phyloP scores from a whole-genome alignment of 2,797 vertebrate species.

The Diglossa cyanea region DNA sequence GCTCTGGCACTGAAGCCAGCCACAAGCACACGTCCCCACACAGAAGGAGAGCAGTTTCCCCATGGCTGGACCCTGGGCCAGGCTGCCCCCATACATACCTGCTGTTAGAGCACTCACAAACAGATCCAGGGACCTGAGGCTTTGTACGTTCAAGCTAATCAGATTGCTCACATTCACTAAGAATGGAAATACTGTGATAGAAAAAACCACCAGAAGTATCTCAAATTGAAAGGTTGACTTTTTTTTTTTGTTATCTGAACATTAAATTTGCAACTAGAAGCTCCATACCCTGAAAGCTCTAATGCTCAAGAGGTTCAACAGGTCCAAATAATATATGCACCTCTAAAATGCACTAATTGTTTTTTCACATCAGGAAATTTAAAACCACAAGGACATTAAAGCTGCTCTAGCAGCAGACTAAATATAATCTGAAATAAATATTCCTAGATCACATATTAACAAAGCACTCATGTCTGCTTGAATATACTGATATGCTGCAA shows the following conservation, averaged over 20 bases:
- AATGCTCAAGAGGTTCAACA: not conserved
- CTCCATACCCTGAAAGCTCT: not conserved
- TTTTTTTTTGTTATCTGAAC: not conserved
- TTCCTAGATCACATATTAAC: not conserved
- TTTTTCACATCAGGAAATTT: not conserved
- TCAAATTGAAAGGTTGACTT: not conserved
- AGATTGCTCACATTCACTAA: not conserved
- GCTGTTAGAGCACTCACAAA: not conserved
- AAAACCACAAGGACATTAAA: not conserved
- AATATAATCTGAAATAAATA: not conserved
- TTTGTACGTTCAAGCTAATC: not conserved
- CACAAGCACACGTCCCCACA: not conserved
- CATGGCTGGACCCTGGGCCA: not conserved
- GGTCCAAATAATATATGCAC: not conserved
- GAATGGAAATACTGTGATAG: not conserved
- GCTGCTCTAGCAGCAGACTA: not conserved
- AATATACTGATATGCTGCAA: not conserved
- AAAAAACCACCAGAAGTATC: not conserved
- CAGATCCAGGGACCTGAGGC: not conserved
- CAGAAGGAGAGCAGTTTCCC: not conserved
- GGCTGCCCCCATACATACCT: rapidly evolving
- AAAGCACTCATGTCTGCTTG: not conserved
- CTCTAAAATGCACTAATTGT: not conserved
- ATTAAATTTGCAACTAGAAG: not conserved
- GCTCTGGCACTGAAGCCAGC: not conserved